Base-by-base conservation (phyloP, 2,797 vertebrate genomes). In the Aselliscus stoliczkanus region DNA sequence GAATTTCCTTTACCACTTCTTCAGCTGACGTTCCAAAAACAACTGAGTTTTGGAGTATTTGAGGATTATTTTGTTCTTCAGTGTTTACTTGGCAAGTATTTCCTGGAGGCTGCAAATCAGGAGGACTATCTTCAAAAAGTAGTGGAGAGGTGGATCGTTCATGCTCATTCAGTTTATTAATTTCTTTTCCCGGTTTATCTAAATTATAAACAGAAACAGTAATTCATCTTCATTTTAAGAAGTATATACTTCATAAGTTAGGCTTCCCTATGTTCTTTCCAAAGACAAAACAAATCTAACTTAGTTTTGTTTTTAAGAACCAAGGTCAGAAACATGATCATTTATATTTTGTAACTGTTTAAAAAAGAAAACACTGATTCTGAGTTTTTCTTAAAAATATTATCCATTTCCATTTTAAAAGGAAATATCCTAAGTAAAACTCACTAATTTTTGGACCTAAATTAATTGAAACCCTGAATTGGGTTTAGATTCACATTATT, bases 1-100 rank as follows among this genome's bases (percentile, higher is more conserved):
- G 99, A 98, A 99, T 99, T 98, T 99, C 99, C 97, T 99, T 99
- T 95, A 99, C 99, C 87, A 98, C 99, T 97, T 99, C 99, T 94
- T 99, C 99, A 1, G 99, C 98, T 96, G 98, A 99, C 12, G 97
- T 99, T 95, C 99, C 99, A 98, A 99, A 99, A 90, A 99, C 98
- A 97, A 99, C 76, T 0, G 93, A 95, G 56, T 98, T 98, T 73
- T 90, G 81, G 70, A 81, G 39, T 29, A 85, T 93, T 85, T 93
- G 88, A 58, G 56, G 93, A 47, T 75, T 25, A 81, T 82, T 96
- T 69, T 97, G 97, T 89, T 97, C 94, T 92, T 97, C 96, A 67
- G 2, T 56, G 50, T 95, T 95, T 37, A 47, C 69, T 31, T 97
- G 88, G 31, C 42, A 88, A 94, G 90, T 69, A 60, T 84, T 47